phyloP scores from a whole-genome alignment of 1,140 invertebrate genomes.

The Cyphomyrmex costatus region DNA sequence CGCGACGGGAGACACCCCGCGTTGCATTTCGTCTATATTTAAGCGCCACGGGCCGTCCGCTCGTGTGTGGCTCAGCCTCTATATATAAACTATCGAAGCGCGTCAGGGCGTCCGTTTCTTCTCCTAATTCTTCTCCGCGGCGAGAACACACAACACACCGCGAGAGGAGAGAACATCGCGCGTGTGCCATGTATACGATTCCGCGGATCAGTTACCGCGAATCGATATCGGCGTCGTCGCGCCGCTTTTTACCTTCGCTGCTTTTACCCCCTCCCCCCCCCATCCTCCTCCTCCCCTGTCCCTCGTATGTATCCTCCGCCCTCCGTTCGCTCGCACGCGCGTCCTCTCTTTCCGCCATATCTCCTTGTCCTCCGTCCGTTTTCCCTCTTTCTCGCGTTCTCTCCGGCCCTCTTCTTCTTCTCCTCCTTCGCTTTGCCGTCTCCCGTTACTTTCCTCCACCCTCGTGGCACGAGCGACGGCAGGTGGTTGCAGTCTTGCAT shows the following conservation, averaged over 20 bases:
- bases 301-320: slow-evolving; percentile 23
- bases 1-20: slow-evolving; percentile 72
- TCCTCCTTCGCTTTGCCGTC: not conserved
- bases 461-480: slow-evolving; percentile 58
- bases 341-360: slow-evolving; percentile 4
- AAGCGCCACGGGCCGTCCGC: slow-evolving; percentile 79
- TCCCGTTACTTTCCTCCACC: not conserved
- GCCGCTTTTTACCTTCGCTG: slow-evolving; percentile 67
- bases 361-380: not conserved
- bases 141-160: no score
- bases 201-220: slow-evolving; percentile 74
- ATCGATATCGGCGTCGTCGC: slow-evolving; percentile 79
- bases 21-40: slow-evolving; percentile 84
- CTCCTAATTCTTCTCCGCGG: slow-evolving; percentile 51
- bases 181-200: no score
- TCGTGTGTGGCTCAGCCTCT: slow-evolving; percentile 79
- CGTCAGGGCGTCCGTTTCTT: slow-evolving; percentile 75
- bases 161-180: slow-evolving; percentile 62
- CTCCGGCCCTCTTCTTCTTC: not conserved
- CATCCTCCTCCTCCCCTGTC: no score
- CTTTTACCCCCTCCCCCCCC: slow-evolving; percentile 20
- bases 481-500: slow-evolving; percentile 74
- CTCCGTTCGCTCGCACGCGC: not conserved
- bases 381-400: not conserved
- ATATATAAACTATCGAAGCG: slow-evolving; percentile 81